Evolutionary conservation across 2,113 vertebrate species (phyloP).

Genomic region (Pao palembangensis): DNA sequence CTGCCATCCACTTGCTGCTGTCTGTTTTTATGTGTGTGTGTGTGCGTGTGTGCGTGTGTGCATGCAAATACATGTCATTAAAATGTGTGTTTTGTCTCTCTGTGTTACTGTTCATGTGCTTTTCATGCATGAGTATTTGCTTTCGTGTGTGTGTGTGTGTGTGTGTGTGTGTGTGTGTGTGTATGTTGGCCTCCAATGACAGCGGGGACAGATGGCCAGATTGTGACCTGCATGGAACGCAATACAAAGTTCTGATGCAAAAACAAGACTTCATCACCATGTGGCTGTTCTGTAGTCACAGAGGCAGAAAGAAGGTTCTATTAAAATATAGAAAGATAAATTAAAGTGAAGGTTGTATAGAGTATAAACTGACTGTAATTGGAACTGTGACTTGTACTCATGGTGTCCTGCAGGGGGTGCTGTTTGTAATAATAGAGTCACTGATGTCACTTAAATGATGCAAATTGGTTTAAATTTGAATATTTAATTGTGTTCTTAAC

Average conservation of each 20-base stretch:
- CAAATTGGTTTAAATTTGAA: too few species aligned
- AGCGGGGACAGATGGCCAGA: not conserved
- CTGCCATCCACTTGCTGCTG: constrained; percentile 14
- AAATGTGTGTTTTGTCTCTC: not conserved
- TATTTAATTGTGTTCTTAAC: too few species aligned
- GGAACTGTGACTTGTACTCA: not conserved
- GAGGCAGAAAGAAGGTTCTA: constrained; percentile 8
- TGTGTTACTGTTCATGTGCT: too few species aligned
- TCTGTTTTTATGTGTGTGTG: not conserved
- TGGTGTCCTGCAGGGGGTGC: too few species aligned
- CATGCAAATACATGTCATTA: not conserved
- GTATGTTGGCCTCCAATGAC: not conserved
- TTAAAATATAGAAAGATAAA: not conserved
- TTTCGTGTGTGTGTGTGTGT: not conserved
- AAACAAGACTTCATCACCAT: not conserved
- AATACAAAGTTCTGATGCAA: not conserved
- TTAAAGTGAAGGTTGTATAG: not conserved
- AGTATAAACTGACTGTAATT: not conserved
- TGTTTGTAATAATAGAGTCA: too few species aligned
- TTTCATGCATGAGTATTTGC: not conserved
- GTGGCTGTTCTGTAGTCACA: constrained; percentile 13
- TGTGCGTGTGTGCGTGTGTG: not conserved
- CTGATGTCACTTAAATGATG: too few species aligned
- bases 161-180: not conserved
- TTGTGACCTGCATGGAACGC: constrained; percentile 37